Evolutionary conservation across 1,140 invertebrate genomes (phyloP), one percentile per base, ranked within the genome.

Genomic region (Megalopta genalis): DNA sequence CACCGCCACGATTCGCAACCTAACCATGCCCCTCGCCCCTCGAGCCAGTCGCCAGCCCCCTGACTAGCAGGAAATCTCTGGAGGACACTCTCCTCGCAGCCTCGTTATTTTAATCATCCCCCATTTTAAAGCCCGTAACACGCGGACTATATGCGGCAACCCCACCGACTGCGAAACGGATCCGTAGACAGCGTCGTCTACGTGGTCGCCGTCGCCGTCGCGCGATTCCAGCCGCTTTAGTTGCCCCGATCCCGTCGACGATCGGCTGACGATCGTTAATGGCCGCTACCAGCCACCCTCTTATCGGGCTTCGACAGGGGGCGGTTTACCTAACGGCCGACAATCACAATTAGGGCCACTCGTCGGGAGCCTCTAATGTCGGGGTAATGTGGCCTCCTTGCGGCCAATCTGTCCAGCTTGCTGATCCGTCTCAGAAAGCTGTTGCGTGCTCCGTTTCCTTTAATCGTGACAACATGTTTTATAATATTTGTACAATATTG

Each of bases 71-170:
- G 80, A 76, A 84, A 83, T 86, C 84, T 86, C 84, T 81, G 59
- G 85, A 86, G 84, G 81, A 86, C 84, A 86, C 81, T 84, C 85
- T 86, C 82, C 84, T 86, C 83, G 82, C 84, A 88, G 90, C 85
- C 89, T 91, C 90, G 90, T 91, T 91, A 91, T 91, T 91, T 91
- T 91, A 91, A 91, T 91, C 90, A 91, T 91, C 86, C 87, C 88
- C 89, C 85, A 88, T 91, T 91, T 91, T 90, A 90, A 88, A 87
- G 32, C 86, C 87, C 85, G 85, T 89, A 89, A 90, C 86, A 89
- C 86, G 63, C 78, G 46, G 76, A 66, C 68, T 81, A 78, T 62
- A 72, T 25, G 42, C 37, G 42, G 23, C 46, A 39, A 69, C n/a
- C 67, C 52, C 68, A 68, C 42, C 42, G 42, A 65, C 75, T 65